Percentiles rank a stretch among this genome's conserved stretches.
These are phyloP conservation scores for Pelochelys cantorii DNA, from an alignment of 2,797 vertebrate species.

Conservation along the genomic window DNA sequence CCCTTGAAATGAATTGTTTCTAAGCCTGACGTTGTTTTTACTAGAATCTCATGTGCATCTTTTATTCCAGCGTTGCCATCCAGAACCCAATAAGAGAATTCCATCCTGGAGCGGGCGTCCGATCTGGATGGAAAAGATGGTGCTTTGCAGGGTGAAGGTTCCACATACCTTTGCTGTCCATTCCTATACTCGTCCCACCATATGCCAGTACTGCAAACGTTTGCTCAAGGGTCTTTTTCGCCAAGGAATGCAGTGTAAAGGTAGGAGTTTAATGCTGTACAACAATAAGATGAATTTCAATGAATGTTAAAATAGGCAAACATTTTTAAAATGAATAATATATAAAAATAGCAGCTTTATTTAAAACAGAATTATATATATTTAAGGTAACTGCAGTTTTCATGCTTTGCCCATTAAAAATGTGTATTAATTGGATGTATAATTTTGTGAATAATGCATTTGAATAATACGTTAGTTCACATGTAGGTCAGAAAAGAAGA, in stretches of 20 bases:
- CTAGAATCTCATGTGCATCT: background rate
- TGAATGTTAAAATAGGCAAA: conserved; percentile 13
- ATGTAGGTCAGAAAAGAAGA: background rate
- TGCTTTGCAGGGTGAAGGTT: conserved; percentile 95
- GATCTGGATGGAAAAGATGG: conserved; percentile 99
- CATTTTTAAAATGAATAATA: background rate
- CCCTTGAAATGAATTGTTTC: conserved; percentile 20
- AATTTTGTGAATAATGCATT: background rate
- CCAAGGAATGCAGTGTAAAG: conserved; percentile 99
- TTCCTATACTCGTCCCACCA: conserved; percentile 95
- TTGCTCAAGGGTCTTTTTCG: conserved; percentile 96
- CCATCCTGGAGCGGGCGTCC: conserved; percentile 97
- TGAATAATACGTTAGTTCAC: background rate
- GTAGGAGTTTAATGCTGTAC: conserved; percentile 70
- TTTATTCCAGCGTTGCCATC: conserved; percentile 85
- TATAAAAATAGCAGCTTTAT: background rate
- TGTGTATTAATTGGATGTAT: background rate
- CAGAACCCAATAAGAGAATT: conserved; percentile 95
- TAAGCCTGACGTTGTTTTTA: conserved; percentile 27
- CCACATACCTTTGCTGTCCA: conserved; percentile 97
- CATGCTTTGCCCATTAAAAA: background rate
- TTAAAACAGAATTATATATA: background rate
- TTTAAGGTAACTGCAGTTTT: background rate
- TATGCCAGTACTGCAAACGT: conserved; percentile 97
- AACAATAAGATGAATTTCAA: background rate